These are phyloP conservation scores for Saccostrea glomerata DNA, from an alignment of 1,140 invertebrate species.

Conservation along the genomic window DNA sequence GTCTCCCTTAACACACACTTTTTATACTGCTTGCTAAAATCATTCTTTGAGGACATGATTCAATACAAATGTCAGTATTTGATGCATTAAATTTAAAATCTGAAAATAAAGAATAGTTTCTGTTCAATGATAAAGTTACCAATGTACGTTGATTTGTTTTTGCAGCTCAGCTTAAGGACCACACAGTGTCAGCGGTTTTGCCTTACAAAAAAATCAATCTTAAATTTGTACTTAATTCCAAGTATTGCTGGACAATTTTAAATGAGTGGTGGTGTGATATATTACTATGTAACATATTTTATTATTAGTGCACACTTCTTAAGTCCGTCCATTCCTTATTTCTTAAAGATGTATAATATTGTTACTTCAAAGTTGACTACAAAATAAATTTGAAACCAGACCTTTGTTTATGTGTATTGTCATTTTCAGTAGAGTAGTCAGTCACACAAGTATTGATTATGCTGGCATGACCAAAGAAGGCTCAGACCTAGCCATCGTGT, in stretches of 20 bases:
- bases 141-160: background rate
- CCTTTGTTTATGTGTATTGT: too few relatives aligned
- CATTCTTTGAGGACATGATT: background rate
- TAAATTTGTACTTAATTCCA: background rate
- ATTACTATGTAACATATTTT: background rate
- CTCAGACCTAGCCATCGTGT: too few relatives aligned
- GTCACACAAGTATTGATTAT: too few relatives aligned
- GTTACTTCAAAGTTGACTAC: background rate
- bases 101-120: background rate
- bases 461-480: too few relatives aligned
- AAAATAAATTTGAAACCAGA: background rate
- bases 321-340: background rate
- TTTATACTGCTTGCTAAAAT: background rate
- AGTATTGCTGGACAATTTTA: background rate
- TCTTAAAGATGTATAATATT: background rate
- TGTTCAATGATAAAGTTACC: background rate
- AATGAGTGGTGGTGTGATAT: background rate
- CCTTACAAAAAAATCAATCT: background rate
- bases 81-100: background rate
- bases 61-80: background rate
- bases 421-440: too few relatives aligned
- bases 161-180: background rate
- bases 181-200: background rate
- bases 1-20: background rate
- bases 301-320: background rate